A percentile compares a stretch with the other conserved stretches of the same genome.
These are phyloP conservation scores for Dryocosmus kuriphilus DNA, from an alignment of 2,888 invertebrate genomes.

Conservation along the genomic window DNA sequence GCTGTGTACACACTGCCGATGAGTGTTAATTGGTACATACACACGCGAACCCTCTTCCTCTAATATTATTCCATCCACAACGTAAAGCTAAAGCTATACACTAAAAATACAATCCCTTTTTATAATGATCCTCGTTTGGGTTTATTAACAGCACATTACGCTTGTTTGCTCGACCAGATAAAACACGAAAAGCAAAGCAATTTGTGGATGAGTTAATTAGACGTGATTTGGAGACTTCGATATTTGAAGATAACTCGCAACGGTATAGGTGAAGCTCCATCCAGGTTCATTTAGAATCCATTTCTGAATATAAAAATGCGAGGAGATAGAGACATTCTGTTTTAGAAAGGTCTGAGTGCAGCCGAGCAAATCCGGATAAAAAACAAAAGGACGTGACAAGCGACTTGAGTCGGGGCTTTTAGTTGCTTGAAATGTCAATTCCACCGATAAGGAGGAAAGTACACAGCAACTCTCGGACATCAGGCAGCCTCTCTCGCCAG, in stretches of 20 bases:
- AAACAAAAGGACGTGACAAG: slow-evolving; percentile 35
- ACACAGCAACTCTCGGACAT: slow-evolving; percentile 39
- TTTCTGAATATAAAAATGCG: neutral
- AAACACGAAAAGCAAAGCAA: neutral
- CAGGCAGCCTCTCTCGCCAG: slow-evolving; percentile 20
- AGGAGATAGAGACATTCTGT: slow-evolving; percentile 1
- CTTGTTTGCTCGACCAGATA: neutral
- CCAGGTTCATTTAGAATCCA: no score
- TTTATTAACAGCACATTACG: neutral
- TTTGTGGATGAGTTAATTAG: neutral
- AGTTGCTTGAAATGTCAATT: slow-evolving; percentile 41
- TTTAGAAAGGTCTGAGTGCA: slow-evolving; percentile 31
- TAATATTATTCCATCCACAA: neutral
- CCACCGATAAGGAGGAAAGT: slow-evolving; percentile 33
- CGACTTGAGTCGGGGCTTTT: slow-evolving; percentile 34
- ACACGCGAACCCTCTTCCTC: neutral
- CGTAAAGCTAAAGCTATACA: neutral
- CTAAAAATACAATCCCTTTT: slow-evolving; percentile 15
- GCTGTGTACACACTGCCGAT: neutral
- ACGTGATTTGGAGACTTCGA: neutral
- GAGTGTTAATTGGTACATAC: slow-evolving; percentile 20
- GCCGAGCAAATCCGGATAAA: slow-evolving; percentile 29
- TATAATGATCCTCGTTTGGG: neutral
- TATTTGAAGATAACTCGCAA: neutral
- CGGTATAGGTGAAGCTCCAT: no score